phyloP scores from a whole-genome alignment of 2,113 vertebrate genomes.

The Centropus unirufus region DNA sequence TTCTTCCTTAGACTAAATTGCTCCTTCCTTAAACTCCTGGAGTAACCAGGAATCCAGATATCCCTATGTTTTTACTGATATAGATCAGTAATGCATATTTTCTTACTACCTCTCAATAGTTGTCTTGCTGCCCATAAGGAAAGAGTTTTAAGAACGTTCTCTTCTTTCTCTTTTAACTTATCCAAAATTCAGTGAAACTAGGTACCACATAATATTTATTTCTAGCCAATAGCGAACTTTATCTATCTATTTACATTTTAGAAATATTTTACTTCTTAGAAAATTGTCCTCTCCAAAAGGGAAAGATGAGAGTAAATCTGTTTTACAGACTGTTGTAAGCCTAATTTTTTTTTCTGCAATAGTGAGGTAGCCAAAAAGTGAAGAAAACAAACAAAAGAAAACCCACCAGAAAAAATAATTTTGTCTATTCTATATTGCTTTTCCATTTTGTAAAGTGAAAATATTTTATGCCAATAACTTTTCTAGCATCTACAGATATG shows the following conservation, averaged over 20 bases:
- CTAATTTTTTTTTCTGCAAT: background rate
- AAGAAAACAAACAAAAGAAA: background rate
- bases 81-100: background rate
- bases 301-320: background rate
- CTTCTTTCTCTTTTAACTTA: background rate
- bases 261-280: background rate
- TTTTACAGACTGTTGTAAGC: background rate
- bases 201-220: background rate
- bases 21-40: background rate
- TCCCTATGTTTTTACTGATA: background rate
- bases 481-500: background rate
- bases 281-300: background rate
- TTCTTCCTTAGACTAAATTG: background rate
- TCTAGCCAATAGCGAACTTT: background rate
- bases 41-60: background rate
- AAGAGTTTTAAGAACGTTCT: background rate
- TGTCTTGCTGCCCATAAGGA: background rate
- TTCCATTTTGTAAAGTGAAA: background rate
- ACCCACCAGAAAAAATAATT: background rate
- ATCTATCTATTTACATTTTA: background rate
- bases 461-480: background rate
- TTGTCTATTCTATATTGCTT: background rate
- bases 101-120: background rate
- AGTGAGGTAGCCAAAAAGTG: background rate
- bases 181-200: background rate